Base-by-base conservation (phyloP, 1,140 invertebrate genomes). In the Phortica variegata region DNA sequence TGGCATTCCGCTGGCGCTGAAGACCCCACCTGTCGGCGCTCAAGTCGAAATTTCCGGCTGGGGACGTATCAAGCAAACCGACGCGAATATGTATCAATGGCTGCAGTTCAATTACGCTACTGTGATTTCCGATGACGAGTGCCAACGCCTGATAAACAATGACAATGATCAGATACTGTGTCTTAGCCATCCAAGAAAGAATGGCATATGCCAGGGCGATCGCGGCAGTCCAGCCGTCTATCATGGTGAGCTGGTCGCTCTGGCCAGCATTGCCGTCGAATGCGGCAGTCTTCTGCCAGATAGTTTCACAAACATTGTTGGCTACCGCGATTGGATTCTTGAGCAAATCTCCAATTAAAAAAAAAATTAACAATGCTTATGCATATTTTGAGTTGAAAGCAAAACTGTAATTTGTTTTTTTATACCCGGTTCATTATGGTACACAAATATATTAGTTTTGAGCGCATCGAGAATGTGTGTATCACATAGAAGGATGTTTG, bases 211-310 rank as follows among this genome's bases (percentile, higher is more conserved):
- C 23, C 3, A 29, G 2, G 70, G 70, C 1, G 70, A 73, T 16
- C 51, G 59, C 8, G 70, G 70, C 6, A 62, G 70, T 6, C 70
- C 70, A 0, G 70, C 70, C 5, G 65, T 73, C 40, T 73, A 62
- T 18, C 2, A 42, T 0, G 46, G 40, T 0, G 6, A 54, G 2
- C 49, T 73, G n/a, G 58, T 73, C 6, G 70, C 65, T 3, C 49
- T 73, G 10, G 70, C 58, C 0, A 61, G 61, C 26, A 8, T 58
- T 8, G 16, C 62, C 1, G 60, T 60, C 43, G 61, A 62, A 29
- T 73, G 70, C 47, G 70, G 70, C 3, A 47, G 58, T 47, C 12
- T 54, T 29, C 43, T 66, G 37, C 70, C 70, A 3, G 70, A 73
- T 44, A 42, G 66, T 13, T 73, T 65, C 40, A 56, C 66, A 12